Evolutionary conservation across 1,140 invertebrate genomes (phyloP).

Genomic region (Drosophila ercepeae): DNA sequence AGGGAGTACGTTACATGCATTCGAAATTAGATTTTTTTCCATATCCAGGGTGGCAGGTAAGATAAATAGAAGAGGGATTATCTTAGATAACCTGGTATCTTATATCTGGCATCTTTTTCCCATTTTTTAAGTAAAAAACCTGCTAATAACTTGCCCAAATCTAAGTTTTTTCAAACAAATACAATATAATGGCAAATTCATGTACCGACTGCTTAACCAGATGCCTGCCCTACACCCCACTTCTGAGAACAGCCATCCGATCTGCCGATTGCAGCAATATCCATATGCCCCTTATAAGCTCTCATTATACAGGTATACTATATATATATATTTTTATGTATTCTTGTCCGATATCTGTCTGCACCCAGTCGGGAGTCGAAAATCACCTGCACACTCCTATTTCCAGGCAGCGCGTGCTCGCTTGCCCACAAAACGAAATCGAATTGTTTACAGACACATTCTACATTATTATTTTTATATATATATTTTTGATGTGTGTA

Average conservation of each 20-base stretch:
- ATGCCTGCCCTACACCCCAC: slow-evolving; percentile 11
- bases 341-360: slow-evolving; percentile 37
- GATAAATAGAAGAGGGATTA: not conserved
- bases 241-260: slow-evolving; percentile 35
- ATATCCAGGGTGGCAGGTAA: slow-evolving; percentile 29
- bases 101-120: too few relatives aligned
- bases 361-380: slow-evolving; percentile 39
- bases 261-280: slow-evolving; percentile 44
- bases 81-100: too few relatives aligned
- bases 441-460: slow-evolving; percentile 45
- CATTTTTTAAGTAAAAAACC: too few relatives aligned
- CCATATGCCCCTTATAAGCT: not conserved
- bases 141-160: too few relatives aligned
- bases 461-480: slow-evolving; percentile 25
- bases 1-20: slow-evolving; percentile 63
- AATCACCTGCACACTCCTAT: slow-evolving; percentile 68
- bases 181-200: slow-evolving; percentile 16
- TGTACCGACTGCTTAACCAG: slow-evolving; percentile 17
- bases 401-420: slow-evolving; percentile 69
- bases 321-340: slow-evolving; percentile 18
- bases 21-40: slow-evolving; percentile 54
- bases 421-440: slow-evolving; percentile 26
- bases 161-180: too few relatives aligned
- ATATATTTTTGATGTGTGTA: slow-evolving; percentile 9
- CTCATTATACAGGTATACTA: not conserved